phyloP scores from a whole-genome alignment of 2,888 invertebrate species.

The Plagodis dolabraria region DNA sequence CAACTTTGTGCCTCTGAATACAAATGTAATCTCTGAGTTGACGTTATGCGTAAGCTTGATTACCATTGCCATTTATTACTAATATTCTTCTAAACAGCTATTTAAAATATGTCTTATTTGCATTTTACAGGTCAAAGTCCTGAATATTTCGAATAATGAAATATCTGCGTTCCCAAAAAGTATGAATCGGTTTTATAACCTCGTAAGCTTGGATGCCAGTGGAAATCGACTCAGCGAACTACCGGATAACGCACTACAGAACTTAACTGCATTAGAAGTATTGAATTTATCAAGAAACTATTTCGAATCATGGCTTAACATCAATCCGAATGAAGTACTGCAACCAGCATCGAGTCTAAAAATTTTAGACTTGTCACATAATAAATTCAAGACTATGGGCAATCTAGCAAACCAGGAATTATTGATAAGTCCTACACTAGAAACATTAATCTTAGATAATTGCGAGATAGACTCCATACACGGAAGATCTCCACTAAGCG shows the following conservation, averaged over 20 bases:
- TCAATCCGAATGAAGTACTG: slow-evolving; percentile 83
- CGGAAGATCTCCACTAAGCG: slow-evolving; percentile 77
- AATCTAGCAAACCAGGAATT: slow-evolving; percentile 76
- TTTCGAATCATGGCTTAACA: slow-evolving; percentile 84
- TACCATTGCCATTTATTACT: no score
- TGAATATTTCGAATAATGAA: slow-evolving; percentile 88
- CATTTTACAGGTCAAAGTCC: slow-evolving; percentile 80
- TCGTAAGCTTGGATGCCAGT: slow-evolving; percentile 65
- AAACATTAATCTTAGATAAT: slow-evolving; percentile 84
- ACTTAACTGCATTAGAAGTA: slow-evolving; percentile 82
- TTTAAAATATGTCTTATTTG: neutral
- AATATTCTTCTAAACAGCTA: no score
- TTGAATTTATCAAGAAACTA: slow-evolving; percentile 87
- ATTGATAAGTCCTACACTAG: slow-evolving; percentile 84
- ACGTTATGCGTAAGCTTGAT: no score
- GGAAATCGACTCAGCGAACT: slow-evolving; percentile 82
- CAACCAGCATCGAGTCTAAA: slow-evolving; percentile 78
- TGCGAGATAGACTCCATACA: slow-evolving; percentile 85
- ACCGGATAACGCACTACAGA: slow-evolving; percentile 73
- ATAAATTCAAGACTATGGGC: slow-evolving; percentile 83
- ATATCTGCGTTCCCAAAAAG: slow-evolving; percentile 82
- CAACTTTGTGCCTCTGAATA: no score
- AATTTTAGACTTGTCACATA: slow-evolving; percentile 87
- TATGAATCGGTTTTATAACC: slow-evolving; percentile 57
- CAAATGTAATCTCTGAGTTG: no score